Percentiles rank a stretch among this genome's conserved stretches.
Conservation (phyloP, 2,797 vertebrate species). For the Leptodactylus fallax region DNA sequence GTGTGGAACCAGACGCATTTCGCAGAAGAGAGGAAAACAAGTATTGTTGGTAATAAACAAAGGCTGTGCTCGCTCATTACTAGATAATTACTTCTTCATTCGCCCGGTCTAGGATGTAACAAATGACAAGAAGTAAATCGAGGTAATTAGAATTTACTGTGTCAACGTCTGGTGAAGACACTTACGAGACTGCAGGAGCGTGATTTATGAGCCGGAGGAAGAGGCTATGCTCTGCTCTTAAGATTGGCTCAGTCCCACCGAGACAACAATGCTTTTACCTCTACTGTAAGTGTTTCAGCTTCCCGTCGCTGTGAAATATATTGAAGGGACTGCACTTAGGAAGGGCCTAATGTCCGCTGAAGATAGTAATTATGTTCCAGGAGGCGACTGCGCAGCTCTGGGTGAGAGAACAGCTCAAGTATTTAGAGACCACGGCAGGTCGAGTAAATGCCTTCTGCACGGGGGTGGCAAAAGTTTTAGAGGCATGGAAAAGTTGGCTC, state of each 20-base stretch:
- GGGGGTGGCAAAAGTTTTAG: not conserved
- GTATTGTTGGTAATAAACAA: not conserved
- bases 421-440: not conserved
- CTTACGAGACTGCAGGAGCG: not conserved
- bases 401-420: not conserved
- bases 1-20: not conserved
- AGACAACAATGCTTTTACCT: conserved; percentile 13
- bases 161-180: not conserved
- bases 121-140: conserved; percentile 22
- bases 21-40: not conserved
- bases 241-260: conserved; percentile 11
- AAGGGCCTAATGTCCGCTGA: conserved; percentile 26
- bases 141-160: conserved; percentile 22
- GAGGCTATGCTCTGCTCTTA: conserved; percentile 3
- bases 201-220: conserved; percentile 25
- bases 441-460: not conserved
- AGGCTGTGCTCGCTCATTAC: not conserved
- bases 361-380: conserved; percentile 51
- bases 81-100: conserved; percentile 1
- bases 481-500: not conserved
- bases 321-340: conserved; percentile 33
- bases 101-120: not conserved
- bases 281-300: conserved; percentile 24
- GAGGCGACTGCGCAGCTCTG: not conserved
- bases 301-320: conserved; percentile 26